phyloP scores from a whole-genome alignment of 2,113 vertebrate genomes.

The Aptenodytes patagonicus region DNA sequence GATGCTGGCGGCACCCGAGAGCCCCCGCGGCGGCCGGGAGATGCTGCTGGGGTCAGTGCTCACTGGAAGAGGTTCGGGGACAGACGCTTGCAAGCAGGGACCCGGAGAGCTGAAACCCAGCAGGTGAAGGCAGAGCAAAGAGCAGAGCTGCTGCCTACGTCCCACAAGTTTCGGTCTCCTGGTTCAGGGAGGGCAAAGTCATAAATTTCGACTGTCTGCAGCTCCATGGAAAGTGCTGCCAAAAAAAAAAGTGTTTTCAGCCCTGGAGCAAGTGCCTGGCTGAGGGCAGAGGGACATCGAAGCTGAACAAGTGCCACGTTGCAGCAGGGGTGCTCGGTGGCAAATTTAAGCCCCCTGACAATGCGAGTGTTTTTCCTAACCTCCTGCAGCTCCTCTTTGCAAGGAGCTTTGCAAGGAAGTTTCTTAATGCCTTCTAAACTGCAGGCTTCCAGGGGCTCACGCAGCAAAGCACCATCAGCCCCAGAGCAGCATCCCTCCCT shows the following conservation, averaged over 20 bases:
- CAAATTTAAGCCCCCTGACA: neutral
- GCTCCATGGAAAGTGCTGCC: neutral
- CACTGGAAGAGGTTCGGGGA: neutral
- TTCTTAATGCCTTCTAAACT: too few relatives aligned
- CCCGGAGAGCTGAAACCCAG: neutral
- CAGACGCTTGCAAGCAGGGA: neutral
- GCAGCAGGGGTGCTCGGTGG: neutral
- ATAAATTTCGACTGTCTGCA: neutral
- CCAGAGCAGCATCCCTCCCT: neutral
- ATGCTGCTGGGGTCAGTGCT: neutral
- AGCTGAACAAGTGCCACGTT: neutral
- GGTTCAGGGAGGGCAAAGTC: neutral
- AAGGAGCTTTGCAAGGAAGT: neutral
- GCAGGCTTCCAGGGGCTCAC: neutral
- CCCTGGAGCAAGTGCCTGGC: neutral
- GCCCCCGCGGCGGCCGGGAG: rapidly evolving
- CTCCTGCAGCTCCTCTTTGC: neutral
- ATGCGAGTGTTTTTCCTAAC: rapidly evolving
- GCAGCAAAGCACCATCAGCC: rapidly evolving
- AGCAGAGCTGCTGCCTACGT: neutral
- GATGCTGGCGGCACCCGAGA: neutral
- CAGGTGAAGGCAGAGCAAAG: neutral
- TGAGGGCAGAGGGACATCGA: neutral
- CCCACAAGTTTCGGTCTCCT: rapidly evolving
- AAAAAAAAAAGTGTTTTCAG: neutral